Conservation (phyloP, 2,888 invertebrate species). For the Heliothis peltigera region DNA sequence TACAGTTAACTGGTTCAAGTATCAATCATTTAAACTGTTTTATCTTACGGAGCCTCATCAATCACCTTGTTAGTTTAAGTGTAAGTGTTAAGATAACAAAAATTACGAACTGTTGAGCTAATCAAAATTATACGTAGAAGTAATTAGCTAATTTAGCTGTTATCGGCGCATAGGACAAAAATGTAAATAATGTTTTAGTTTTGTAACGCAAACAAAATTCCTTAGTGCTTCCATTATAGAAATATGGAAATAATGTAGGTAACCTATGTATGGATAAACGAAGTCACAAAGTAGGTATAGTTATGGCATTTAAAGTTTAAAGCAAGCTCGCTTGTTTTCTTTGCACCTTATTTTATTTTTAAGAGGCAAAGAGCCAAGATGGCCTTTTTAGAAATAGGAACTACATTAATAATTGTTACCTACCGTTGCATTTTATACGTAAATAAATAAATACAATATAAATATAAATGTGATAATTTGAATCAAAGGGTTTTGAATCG, state of each 20-base stretch:
- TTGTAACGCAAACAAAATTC: constrained; percentile 75
- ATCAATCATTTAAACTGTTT: constrained; percentile 29
- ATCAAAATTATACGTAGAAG: constrained; percentile 57
- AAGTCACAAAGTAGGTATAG: constrained; percentile 55
- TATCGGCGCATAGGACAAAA: constrained; percentile 58
- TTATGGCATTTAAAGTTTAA: constrained; percentile 39
- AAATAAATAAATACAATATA: constrained; percentile 34
- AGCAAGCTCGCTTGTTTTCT: constrained; percentile 37
- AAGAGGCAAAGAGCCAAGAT: constrained; percentile 42
- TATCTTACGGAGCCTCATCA: constrained; percentile 44
- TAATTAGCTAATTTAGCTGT: constrained; percentile 61
- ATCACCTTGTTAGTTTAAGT: constrained; percentile 49
- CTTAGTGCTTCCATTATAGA: constrained; percentile 82
- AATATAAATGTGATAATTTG: constrained; percentile 50
- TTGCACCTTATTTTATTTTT: constrained; percentile 33
- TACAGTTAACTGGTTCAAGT: constrained; percentile 22
- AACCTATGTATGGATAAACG: constrained; percentile 38
- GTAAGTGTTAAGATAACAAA: constrained; percentile 48
- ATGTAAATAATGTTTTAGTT: constrained; percentile 66
- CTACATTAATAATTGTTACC: constrained; percentile 44
- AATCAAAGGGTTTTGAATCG: constrained; percentile 51
- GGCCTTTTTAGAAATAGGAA: constrained; percentile 28
- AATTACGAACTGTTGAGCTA: constrained; percentile 57
- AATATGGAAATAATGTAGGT: constrained; percentile 63
- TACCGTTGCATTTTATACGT: constrained; percentile 52